phyloP scores from a whole-genome alignment of 2,113 vertebrate species.

The Xyrauchen texanus region DNA sequence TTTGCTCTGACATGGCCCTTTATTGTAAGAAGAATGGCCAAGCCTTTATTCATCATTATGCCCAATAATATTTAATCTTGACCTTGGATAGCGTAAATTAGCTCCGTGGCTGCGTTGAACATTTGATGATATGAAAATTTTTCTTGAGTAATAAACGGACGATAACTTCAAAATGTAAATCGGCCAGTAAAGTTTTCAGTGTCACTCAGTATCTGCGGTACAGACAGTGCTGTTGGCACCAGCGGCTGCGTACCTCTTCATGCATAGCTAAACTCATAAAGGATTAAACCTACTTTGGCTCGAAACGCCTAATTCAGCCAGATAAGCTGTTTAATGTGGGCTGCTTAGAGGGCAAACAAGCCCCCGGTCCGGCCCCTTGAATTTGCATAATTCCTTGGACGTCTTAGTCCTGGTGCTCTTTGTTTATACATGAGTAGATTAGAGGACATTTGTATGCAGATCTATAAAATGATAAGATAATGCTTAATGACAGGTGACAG shows the following conservation, averaged over 20 bases:
- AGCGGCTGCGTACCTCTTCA: conserved; percentile 7
- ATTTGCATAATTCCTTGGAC: conserved; percentile 37
- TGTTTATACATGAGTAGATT: conserved; percentile 66
- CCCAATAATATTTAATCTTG: conserved; percentile 53
- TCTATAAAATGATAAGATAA: conserved; percentile 55
- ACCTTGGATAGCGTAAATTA: conserved; percentile 47
- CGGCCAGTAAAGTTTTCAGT: conserved; percentile 16
- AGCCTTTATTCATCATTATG: conserved; percentile 29
- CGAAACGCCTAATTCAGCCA: conserved; percentile 15
- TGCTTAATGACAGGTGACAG: conserved; percentile 37
- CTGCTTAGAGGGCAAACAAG: conserved; percentile 15
- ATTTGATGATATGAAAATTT: conserved; percentile 15
- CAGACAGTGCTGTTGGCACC: conserved; percentile 16
- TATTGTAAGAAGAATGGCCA: conserved; percentile 41
- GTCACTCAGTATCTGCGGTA: conserved; percentile 14
- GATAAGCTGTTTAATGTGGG: conserved; percentile 38
- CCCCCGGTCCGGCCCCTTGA: conserved; percentile 9
- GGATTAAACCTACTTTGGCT: conserved; percentile 42
- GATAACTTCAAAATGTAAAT: conserved; percentile 34
- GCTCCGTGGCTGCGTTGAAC: conserved; percentile 20
- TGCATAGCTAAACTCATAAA: conserved; percentile 41
- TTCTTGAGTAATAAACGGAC: neutral
- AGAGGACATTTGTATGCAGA: conserved; percentile 53
- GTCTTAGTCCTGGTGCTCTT: conserved; percentile 61
- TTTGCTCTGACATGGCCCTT: conserved; percentile 38